These are phyloP conservation scores for Hypothenemus hampei DNA, from an alignment of 1,140 invertebrate genomes.

Conservation along the genomic window DNA sequence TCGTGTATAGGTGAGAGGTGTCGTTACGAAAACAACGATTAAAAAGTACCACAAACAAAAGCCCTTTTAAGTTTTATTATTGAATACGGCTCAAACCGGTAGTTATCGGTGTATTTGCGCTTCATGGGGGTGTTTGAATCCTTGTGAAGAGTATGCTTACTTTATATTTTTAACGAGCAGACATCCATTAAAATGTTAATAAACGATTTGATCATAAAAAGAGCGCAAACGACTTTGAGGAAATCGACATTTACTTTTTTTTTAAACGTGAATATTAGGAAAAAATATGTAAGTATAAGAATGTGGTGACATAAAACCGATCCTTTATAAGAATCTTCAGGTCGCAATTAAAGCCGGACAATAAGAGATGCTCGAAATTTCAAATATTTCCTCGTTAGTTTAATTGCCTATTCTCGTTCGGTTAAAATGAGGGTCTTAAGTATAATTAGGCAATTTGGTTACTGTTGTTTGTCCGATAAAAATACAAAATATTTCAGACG, in stretches of 20 bases:
- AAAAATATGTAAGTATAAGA: too few species aligned
- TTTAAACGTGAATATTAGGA: background rate
- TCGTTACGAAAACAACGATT: conserved; percentile 22
- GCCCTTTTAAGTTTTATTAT: conserved; percentile 27
- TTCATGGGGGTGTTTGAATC: conserved; percentile 18
- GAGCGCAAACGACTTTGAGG: background rate
- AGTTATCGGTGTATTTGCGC: conserved; percentile 21
- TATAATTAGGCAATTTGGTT: too few species aligned
- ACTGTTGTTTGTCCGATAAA: too few species aligned
- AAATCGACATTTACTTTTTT: background rate
- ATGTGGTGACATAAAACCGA: too few species aligned
- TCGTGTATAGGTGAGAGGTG: conserved; percentile 12
- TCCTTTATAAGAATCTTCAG: too few species aligned
- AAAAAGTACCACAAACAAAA: conserved; percentile 23
- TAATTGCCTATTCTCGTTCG: too few species aligned
- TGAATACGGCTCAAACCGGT: conserved; percentile 16
- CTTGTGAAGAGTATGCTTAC: conserved; percentile 7
- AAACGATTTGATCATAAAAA: conserved; percentile 18
- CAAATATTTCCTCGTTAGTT: too few species aligned
- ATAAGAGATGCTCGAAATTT: too few species aligned
- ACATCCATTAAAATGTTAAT: conserved; percentile 21
- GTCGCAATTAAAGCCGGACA: too few species aligned
- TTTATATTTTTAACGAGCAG: conserved; percentile 9
- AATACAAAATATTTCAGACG: too few species aligned
- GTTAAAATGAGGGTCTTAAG: too few species aligned